Evolutionary conservation across 2,888 invertebrate genomes (phyloP).

Genomic region (Drosophila conformis): DNA sequence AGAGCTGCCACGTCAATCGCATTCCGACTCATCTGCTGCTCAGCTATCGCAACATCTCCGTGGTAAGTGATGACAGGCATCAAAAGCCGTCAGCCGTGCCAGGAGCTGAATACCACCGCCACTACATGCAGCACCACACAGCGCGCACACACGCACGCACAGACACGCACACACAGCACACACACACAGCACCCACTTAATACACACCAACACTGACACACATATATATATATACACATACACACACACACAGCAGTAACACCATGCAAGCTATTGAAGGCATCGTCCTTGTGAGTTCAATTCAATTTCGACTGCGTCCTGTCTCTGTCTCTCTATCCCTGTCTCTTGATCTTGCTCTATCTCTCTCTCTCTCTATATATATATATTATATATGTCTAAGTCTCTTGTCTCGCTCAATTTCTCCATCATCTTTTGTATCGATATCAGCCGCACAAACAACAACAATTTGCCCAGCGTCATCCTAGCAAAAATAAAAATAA

Average conservation of each 20-base stretch:
- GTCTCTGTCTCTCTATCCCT: slow-evolving; percentile 34
- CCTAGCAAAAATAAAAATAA: slow-evolving; percentile 39
- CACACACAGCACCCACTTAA: slow-evolving; percentile 10
- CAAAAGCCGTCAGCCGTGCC: slow-evolving; percentile 48
- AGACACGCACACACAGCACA: slow-evolving; percentile 17
- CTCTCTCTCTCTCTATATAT: slow-evolving; percentile 16
- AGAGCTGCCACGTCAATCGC: slow-evolving; percentile 90
- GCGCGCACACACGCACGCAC: slow-evolving; percentile 5
- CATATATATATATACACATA: slow-evolving; percentile 4
- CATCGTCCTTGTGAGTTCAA: slow-evolving; percentile 51
- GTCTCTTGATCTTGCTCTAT: slow-evolving; percentile 20
- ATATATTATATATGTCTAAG: slow-evolving; percentile 26
- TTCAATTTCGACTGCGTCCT: slow-evolving; percentile 52
- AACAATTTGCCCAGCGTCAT: slow-evolving; percentile 71
- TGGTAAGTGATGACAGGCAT: slow-evolving; percentile 86
- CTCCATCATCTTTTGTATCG: slow-evolving; percentile 60
- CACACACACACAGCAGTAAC: slow-evolving; percentile 19
- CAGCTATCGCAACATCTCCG: slow-evolving; percentile 90
- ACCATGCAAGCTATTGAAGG: slow-evolving; percentile 50
- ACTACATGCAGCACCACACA: slow-evolving; percentile 15
- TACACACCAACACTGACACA: slow-evolving; percentile 1
- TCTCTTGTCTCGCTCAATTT: slow-evolving; percentile 50
- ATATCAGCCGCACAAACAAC: slow-evolving; percentile 64
- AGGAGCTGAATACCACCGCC: slow-evolving; percentile 35
- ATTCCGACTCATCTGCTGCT: slow-evolving; percentile 89